phyloP scores from a whole-genome alignment of 2,113 vertebrate genomes.

The Picathartes gymnocephalus region DNA sequence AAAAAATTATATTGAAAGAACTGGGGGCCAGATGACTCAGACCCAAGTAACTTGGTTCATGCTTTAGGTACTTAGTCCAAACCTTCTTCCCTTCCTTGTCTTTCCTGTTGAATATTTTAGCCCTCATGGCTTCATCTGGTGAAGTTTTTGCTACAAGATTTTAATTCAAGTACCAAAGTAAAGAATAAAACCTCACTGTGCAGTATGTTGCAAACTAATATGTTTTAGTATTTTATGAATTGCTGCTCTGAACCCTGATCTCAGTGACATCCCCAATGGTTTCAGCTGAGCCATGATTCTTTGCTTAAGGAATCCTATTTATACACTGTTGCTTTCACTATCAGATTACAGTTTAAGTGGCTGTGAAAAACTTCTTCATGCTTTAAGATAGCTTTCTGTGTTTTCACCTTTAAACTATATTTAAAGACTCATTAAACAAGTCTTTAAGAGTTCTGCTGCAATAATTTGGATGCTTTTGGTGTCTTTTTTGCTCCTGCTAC shows the following conservation, averaged over 20 bases:
- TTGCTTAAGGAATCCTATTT: background rate
- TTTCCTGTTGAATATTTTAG: background rate
- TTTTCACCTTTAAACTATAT: background rate
- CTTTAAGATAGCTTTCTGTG: background rate
- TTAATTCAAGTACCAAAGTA: background rate
- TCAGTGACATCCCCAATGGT: background rate
- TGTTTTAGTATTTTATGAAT: background rate
- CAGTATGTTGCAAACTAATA: background rate
- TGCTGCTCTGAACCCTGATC: background rate
- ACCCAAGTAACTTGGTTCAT: background rate
- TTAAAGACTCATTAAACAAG: background rate
- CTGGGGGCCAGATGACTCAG: background rate
- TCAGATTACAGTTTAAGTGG: background rate
- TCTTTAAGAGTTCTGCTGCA: background rate
- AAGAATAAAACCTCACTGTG: background rate
- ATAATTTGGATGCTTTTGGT: background rate
- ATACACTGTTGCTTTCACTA: background rate
- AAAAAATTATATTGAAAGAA: background rate
- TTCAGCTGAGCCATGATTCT: background rate
- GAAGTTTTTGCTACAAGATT: background rate
- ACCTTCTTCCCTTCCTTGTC: background rate
- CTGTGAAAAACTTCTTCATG: background rate
- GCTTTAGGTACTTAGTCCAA: background rate
- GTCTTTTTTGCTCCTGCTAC: background rate
- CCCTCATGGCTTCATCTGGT: fast-evolving